Conservation (phyloP, 2,888 invertebrate species). For the Augochlorella aurata region DNA sequence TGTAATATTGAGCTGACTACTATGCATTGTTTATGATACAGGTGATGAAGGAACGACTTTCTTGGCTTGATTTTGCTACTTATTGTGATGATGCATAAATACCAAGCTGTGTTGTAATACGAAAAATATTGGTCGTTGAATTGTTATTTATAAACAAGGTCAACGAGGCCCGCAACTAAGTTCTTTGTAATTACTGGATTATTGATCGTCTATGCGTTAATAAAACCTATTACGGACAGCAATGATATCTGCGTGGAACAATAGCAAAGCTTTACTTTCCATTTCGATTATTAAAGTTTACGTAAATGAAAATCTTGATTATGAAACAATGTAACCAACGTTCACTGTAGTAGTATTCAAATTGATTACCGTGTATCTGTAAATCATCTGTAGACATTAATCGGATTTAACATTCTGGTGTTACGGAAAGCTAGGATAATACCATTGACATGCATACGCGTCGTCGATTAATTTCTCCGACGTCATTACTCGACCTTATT, state of each 20-base stretch:
- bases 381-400: neutral
- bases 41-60: too few species aligned
- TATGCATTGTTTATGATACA: too few species aligned
- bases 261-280: neutral
- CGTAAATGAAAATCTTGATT: neutral
- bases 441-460: too few species aligned
- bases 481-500: neutral
- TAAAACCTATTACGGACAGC: neutral
- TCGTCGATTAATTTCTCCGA: neutral
- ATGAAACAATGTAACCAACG: too few species aligned
- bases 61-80: too few species aligned
- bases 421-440: neutral
- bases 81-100: too few species aligned
- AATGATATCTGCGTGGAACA: neutral
- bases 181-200: neutral
- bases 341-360: neutral
- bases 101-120: neutral
- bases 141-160: neutral
- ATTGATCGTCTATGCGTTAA: neutral
- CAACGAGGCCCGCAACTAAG: neutral
- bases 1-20: too few species aligned
- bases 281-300: neutral
- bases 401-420: neutral
- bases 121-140: neutral
- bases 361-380: neutral